Percentiles rank a stretch among this genome's conserved stretches.
Conservation (phyloP, 2,113 vertebrate genomes). For the Pachypanchax playfairii region DNA sequence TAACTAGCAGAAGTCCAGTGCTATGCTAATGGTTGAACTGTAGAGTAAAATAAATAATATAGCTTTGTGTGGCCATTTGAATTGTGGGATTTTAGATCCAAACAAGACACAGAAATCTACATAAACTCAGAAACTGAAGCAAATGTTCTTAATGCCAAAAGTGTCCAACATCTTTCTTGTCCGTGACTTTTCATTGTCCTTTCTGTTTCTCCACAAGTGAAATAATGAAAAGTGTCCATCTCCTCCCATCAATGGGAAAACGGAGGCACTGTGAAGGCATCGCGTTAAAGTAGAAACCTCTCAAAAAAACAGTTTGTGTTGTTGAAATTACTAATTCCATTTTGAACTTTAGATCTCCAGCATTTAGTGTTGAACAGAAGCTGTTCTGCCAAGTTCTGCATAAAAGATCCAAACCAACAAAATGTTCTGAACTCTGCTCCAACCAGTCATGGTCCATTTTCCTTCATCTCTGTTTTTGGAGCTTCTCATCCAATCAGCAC, state of each 20-base stretch:
- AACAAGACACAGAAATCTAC: not conserved
- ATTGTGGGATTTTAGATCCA: too few relatives aligned
- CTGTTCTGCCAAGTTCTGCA: not conserved
- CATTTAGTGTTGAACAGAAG: not conserved
- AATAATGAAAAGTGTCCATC: not conserved
- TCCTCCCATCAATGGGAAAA: not conserved
- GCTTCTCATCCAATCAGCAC: not conserved
- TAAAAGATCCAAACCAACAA: not conserved
- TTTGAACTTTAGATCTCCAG: not conserved
- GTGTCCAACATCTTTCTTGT: too few relatives aligned
- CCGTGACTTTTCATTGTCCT: too few relatives aligned
- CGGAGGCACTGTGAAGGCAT: slow-evolving; percentile 48
- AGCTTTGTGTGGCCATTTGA: too few relatives aligned
- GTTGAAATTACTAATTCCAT: not conserved
- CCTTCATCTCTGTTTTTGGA: not conserved
- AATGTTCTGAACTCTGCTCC: not conserved
- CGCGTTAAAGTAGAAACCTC: slow-evolving; percentile 4
- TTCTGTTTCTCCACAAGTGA: not conserved
- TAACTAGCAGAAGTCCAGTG: too few relatives aligned
- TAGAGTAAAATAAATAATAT: too few relatives aligned
- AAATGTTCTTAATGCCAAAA: too few relatives aligned
- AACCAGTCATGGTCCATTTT: not conserved
- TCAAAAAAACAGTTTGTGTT: not conserved
- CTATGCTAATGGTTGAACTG: too few relatives aligned
- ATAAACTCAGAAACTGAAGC: not conserved